Evolutionary conservation across 2,888 invertebrate species (phyloP).

Genomic region (Anaspis maculata): DNA sequence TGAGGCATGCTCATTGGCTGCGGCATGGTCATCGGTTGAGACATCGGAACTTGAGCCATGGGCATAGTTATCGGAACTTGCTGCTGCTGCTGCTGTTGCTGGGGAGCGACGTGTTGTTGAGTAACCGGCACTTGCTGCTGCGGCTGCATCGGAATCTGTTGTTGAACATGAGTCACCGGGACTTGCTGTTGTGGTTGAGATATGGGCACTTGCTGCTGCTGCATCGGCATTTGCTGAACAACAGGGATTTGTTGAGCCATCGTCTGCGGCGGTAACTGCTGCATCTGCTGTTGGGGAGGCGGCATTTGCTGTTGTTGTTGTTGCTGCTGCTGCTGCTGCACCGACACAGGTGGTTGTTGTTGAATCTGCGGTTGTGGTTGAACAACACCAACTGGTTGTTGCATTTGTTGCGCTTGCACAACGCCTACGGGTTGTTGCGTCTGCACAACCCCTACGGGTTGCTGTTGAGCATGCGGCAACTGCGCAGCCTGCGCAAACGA

Average conservation of each 20-base stretch:
- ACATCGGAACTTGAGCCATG: background rate
- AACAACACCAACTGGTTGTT: too few species aligned
- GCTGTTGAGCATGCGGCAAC: too few species aligned
- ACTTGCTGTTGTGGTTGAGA: constrained; percentile 12
- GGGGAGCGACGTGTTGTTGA: constrained; percentile 3
- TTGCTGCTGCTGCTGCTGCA: constrained; percentile 10
- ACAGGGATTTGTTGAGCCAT: constrained; percentile 4
- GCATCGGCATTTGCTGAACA: too few species aligned
- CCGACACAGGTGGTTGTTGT: constrained; percentile 12
- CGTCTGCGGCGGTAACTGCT: constrained; percentile 16
- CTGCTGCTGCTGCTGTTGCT: too few species aligned
- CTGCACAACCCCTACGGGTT: constrained; percentile 15
- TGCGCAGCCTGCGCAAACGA: constrained; percentile 5
- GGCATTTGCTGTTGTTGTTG: too few species aligned
- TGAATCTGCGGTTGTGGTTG: too few species aligned
- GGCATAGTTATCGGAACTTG: background rate
- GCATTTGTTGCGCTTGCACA: too few species aligned
- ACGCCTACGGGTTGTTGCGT: constrained; percentile 19
- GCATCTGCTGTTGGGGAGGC: constrained; percentile 11
- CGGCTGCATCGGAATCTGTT: constrained; percentile 3
- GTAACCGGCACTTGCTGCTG: constrained; percentile 6
- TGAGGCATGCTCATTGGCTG: constrained; percentile 1
- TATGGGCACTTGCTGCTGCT: background rate
- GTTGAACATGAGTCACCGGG: constrained; percentile 3
- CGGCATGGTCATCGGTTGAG: too few species aligned